A percentile compares a stretch with the other conserved stretches of the same genome.
These are phyloP conservation scores for Invenusta paracnida DNA, from an alignment of 2,888 invertebrate species.

Conservation along the genomic window DNA sequence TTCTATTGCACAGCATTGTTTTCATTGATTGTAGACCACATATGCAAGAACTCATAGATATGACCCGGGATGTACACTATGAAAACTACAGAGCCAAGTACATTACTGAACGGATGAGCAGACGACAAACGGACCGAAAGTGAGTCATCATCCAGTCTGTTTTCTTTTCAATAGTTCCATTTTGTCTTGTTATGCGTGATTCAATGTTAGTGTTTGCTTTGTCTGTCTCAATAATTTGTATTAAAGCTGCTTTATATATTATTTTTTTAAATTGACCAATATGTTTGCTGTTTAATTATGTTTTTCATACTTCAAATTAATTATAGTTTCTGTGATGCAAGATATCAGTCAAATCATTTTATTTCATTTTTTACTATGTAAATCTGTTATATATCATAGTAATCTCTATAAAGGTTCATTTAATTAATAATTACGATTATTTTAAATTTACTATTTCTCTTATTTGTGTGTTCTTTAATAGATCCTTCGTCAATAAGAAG, in stretches of 20 bases:
- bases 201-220: neutral
- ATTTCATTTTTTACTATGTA: no score
- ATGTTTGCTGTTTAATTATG: neutral
- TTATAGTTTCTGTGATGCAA: no score
- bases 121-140: constrained; percentile 35
- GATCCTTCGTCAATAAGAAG: neutral
- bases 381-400: no score
- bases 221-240: no score
- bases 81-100: constrained; percentile 79
- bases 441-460: neutral
- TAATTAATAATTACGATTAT: no score
- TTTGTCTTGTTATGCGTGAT: neutral
- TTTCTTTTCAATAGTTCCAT: neutral
- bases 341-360: no score
- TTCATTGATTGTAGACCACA: constrained; percentile 80
- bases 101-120: constrained; percentile 67
- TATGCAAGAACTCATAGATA: constrained; percentile 64
- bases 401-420: no score
- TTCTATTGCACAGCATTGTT: no score
- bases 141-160: neutral
- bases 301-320: no score
- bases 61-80: constrained; percentile 62
- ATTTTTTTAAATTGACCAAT: neutral
- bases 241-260: no score
- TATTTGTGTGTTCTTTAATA: neutral